phyloP scores from a whole-genome alignment of 2,888 invertebrate genomes.

The Coenonympha arcania region DNA sequence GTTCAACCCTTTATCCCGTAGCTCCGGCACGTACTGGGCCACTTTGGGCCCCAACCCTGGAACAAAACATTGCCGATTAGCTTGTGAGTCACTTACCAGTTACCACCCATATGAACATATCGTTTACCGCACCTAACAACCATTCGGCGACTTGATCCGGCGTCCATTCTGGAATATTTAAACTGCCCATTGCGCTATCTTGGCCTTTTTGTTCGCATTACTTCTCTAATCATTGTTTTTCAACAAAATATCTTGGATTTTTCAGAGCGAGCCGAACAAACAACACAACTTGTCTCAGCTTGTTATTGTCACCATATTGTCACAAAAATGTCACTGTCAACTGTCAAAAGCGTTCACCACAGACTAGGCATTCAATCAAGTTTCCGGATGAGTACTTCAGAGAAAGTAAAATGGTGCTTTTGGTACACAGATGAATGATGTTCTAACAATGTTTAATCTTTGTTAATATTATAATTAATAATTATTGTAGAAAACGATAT shows the following conservation, averaged over 20 bases:
- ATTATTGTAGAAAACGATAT: too few species aligned
- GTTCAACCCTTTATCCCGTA: slow-evolving; percentile 85
- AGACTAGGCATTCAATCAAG: too few species aligned
- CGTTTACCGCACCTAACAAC: slow-evolving; percentile 80
- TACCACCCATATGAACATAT: slow-evolving; percentile 10
- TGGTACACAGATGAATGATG: too few species aligned
- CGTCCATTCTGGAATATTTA: slow-evolving; percentile 88
- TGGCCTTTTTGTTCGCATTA: slow-evolving; percentile 9
- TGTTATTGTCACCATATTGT: too few species aligned
- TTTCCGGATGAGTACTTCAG: too few species aligned
- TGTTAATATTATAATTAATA: too few species aligned
- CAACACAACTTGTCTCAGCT: slow-evolving; percentile 18
- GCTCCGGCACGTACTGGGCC: slow-evolving; percentile 84
- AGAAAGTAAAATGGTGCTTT: too few species aligned
- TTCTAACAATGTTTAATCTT: too few species aligned
- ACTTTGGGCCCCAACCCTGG: slow-evolving; percentile 86
- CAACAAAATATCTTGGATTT: slow-evolving; percentile 15
- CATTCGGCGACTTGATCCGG: slow-evolving; percentile 93
- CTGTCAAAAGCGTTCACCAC: not conserved
- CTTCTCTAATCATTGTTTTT: slow-evolving; percentile 22
- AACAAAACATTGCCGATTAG: slow-evolving; percentile 23
- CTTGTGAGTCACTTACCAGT: slow-evolving; percentile 31
- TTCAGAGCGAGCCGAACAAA: slow-evolving; percentile 15
- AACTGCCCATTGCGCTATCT: slow-evolving; percentile 46
- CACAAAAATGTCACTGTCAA: slow-evolving; percentile 17